Conservation (phyloP, 1,140 invertebrate species). For the Nomia melanderi region DNA sequence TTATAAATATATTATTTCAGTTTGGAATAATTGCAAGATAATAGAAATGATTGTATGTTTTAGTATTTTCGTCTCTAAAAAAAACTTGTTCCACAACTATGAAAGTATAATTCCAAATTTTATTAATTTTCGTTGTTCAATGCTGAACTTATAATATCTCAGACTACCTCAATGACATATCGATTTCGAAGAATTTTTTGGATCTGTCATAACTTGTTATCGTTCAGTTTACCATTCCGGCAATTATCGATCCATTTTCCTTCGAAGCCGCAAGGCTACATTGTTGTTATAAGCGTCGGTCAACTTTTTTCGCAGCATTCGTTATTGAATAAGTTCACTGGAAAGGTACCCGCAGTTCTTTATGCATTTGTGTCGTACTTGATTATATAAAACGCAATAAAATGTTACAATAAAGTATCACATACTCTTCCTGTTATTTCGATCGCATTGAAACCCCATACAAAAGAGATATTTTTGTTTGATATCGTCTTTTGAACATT, state of each 20-base stretch:
- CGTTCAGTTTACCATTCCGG: background rate
- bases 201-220: background rate
- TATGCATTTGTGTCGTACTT: no score
- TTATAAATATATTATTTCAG: background rate
- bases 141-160: background rate
- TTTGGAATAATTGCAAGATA: background rate
- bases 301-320: background rate
- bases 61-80: slow-evolving; percentile 3
- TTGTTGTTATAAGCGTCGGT: background rate
- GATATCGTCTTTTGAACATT: no score
- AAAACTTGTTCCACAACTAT: background rate
- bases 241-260: slow-evolving; percentile 21
- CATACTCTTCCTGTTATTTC: no score
- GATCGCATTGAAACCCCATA: no score
- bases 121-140: no score
- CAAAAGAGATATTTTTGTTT: no score
- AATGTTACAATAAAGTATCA: no score
- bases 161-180: background rate
- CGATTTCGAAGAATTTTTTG: no score
- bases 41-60: background rate
- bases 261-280: slow-evolving; percentile 1
- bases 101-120: background rate
- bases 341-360: background rate
- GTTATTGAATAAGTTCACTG: background rate
- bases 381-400: no score